Percentiles rank a stretch among this genome's conserved stretches.
Evolutionary conservation across 2,113 vertebrate genomes (phyloP).

Genomic region (Callithrix jacchus): DNA sequence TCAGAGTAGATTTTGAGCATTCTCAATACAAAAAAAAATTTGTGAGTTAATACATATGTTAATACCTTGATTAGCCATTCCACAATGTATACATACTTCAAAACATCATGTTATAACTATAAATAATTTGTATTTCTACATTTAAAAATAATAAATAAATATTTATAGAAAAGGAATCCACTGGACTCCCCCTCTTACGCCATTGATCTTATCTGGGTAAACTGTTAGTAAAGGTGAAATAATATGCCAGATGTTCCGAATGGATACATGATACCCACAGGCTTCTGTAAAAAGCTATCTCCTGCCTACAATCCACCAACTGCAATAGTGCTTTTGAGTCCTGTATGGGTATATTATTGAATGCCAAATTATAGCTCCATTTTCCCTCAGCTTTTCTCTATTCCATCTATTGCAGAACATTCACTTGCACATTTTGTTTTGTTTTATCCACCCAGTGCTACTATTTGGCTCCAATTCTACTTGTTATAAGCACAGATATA

Average conservation of each 20-base stretch:
- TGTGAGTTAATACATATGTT: background rate
- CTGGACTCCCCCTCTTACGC: background rate
- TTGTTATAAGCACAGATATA: background rate
- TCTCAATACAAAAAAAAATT: background rate
- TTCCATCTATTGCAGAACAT: background rate
- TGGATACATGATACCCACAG: background rate
- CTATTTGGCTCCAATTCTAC: background rate
- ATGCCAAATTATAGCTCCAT: constrained; percentile 1
- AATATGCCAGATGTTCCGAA: background rate
- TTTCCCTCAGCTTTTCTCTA: constrained; percentile 1
- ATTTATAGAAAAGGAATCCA: background rate
- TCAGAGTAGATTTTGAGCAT: background rate
- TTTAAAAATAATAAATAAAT: background rate
- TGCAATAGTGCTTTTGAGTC: background rate
- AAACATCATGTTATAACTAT: background rate
- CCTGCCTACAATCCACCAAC: background rate
- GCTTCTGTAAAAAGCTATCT: background rate
- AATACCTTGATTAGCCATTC: background rate
- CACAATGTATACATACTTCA: background rate
- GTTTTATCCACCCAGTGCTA: background rate
- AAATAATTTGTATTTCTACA: background rate
- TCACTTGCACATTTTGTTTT: background rate
- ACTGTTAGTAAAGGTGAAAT: background rate
- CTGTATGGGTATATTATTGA: background rate
- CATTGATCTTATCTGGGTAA: background rate